A percentile compares a stretch with the other conserved stretches of the same genome.
These are phyloP conservation scores for Drosophila repletoides DNA, from an alignment of 1,140 invertebrate species.

Conservation along the genomic window DNA sequence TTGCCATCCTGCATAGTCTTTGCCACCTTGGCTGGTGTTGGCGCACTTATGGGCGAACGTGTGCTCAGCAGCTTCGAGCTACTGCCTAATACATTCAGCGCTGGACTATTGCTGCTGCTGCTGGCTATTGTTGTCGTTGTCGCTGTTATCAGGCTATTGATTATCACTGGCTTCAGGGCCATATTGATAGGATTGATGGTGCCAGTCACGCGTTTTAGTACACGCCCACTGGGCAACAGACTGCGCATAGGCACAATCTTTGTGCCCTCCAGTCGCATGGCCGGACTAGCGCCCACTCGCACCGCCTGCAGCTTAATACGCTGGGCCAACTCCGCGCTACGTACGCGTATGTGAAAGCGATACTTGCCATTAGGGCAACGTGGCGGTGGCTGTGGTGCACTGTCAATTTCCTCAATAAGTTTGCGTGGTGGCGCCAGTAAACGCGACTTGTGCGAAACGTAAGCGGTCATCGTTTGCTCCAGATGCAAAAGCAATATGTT, in stretches of 20 bases:
- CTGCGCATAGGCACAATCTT: conserved; percentile 68
- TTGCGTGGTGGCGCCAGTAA: conserved; percentile 88
- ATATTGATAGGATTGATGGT: conserved; percentile 73
- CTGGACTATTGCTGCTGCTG: conserved; percentile 7
- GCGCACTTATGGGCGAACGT: conserved; percentile 57
- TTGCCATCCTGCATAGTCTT: conserved; percentile 75
- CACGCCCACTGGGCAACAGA: conserved; percentile 50
- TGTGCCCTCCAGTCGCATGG: conserved; percentile 73
- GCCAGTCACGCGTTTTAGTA: conserved; percentile 62
- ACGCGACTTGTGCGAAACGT: conserved; percentile 90
- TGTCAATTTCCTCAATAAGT: conserved; percentile 90
- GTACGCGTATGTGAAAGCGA: conserved; percentile 77
- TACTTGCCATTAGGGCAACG: conserved; percentile 86
- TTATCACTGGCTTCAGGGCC: conserved; percentile 62
- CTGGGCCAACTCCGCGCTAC: conserved; percentile 66
- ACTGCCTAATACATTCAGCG: conserved; percentile 33
- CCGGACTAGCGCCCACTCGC: conserved; percentile 77
- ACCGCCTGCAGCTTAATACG: conserved; percentile 69
- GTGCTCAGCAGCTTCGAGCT: conserved; percentile 48
- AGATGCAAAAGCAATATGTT: conserved; percentile 89
- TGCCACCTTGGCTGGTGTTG: conserved; percentile 69
- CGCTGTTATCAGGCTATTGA: conserved; percentile 48
- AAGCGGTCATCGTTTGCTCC: conserved; percentile 89
- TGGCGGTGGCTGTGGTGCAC: conserved; percentile 85
- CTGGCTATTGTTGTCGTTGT: conserved; percentile 9